Evolutionary conservation across 2,888 invertebrate genomes (phyloP).

Genomic region (Hyalella azteca): DNA sequence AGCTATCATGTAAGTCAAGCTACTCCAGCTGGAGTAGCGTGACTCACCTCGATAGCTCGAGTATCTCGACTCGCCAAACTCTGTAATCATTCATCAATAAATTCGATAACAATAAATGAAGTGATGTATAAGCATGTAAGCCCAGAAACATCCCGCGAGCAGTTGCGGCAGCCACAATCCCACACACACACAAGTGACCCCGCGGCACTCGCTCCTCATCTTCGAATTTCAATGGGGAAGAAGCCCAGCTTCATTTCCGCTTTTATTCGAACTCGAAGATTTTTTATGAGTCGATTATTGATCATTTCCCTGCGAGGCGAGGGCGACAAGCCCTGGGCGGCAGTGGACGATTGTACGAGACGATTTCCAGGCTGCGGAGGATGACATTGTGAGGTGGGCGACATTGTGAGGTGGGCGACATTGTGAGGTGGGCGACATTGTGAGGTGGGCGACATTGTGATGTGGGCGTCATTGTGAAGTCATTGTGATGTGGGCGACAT

Average conservation of each 20-base stretch:
- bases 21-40: no score
- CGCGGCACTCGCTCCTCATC: slow-evolving; percentile 2
- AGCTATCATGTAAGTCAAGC: no score
- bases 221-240: slow-evolving; percentile 33
- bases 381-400: neutral
- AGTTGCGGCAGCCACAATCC: no score
- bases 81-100: no score
- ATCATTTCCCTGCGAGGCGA: slow-evolving; percentile 35
- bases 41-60: no score
- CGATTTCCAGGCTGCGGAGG: neutral
- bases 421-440: neutral
- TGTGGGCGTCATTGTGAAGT: no score
- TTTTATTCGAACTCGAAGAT: slow-evolving; percentile 38
- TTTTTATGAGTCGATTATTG: slow-evolving; percentile 38
- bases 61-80: no score
- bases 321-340: neutral
- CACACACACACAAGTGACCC: no score
- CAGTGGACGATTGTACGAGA: neutral
- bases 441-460: neutral
- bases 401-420: neutral
- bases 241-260: slow-evolving; percentile 38
- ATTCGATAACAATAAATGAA: no score
- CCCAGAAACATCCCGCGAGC: no score
- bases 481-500: no score
- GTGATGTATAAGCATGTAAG: no score